A percentile compares a stretch with the other conserved stretches of the same genome.
phyloP scores from a whole-genome alignment of 92 coral and sea anemone genomes.

The Epizoanthus fatuus region DNA sequence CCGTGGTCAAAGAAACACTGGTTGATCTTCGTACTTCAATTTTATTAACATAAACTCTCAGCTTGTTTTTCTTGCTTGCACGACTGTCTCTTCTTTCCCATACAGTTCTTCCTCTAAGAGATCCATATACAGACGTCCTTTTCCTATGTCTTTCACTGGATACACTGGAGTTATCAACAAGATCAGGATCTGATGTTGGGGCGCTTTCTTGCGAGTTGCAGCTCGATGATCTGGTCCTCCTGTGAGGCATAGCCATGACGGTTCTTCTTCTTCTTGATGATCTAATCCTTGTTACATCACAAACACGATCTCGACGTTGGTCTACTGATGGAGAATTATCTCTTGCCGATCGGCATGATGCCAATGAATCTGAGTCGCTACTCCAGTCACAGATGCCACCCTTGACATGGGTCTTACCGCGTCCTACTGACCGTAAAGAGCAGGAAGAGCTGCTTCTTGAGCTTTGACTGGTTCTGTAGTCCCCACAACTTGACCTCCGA shows the following conservation, averaged over 20 bases:
- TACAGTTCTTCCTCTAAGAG: not conserved
- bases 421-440: not conserved
- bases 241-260: not conserved
- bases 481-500: not conserved
- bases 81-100: not conserved
- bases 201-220: not conserved
- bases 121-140: not conserved
- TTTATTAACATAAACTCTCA: not conserved
- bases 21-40: slow-evolving; percentile 3
- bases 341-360: not conserved
- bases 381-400: not conserved
- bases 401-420: no score
- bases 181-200: not conserved
- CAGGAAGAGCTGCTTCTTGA: not conserved
- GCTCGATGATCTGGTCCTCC: not conserved
- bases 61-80: not conserved
- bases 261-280: not conserved
- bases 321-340: not conserved
- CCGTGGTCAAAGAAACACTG: not conserved
- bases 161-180: not conserved
- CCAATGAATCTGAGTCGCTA: not conserved
- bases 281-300: not conserved
- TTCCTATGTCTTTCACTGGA: not conserved
- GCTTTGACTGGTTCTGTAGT: not conserved
- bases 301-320: no score